A percentile compares a stretch with the other conserved stretches of the same genome.
phyloP scores from a whole-genome alignment of 2,797 vertebrate species.

The Neosalanx taihuensis region DNA sequence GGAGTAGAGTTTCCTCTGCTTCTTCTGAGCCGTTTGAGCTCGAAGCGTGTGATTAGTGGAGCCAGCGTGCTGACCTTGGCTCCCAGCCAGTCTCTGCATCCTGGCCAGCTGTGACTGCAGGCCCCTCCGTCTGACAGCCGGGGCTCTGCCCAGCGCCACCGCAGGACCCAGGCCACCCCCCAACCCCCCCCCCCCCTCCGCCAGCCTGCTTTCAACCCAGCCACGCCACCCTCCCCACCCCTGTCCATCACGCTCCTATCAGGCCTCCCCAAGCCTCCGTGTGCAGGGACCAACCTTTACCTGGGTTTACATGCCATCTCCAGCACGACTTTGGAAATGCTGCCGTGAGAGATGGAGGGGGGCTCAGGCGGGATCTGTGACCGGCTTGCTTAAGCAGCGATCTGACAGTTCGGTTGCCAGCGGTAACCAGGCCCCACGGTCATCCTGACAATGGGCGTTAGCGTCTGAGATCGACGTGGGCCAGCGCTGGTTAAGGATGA shows the following conservation, averaged over 20 bases:
- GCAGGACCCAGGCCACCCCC: slow-evolving; percentile 69
- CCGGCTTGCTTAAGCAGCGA: slow-evolving; percentile 66
- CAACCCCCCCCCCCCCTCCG: slow-evolving; percentile 62
- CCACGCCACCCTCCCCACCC: slow-evolving; percentile 50
- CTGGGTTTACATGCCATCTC: slow-evolving; percentile 62
- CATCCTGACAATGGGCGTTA: slow-evolving; percentile 69
- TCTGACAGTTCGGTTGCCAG: slow-evolving; percentile 75
- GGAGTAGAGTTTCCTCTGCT: neutral
- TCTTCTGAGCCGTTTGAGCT: neutral
- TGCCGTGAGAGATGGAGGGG: slow-evolving; percentile 44
- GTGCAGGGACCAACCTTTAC: slow-evolving; percentile 65
- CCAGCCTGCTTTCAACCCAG: slow-evolving; percentile 41
- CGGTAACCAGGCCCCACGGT: slow-evolving; percentile 67
- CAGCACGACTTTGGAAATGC: slow-evolving; percentile 63
- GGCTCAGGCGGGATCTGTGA: slow-evolving; percentile 54
- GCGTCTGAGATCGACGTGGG: slow-evolving; percentile 63
- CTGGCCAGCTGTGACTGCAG: slow-evolving; percentile 72
- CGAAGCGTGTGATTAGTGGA: slow-evolving; percentile 64
- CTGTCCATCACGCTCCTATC: slow-evolving; percentile 77
- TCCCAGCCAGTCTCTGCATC: slow-evolving; percentile 71
- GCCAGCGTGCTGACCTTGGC: slow-evolving; percentile 78
- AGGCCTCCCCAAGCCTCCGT: slow-evolving; percentile 69
- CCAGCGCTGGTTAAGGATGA: slow-evolving; percentile 69
- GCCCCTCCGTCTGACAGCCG: slow-evolving; percentile 74
- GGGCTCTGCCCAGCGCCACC: slow-evolving; percentile 60